A percentile compares a stretch with the other conserved stretches of the same genome.
These are phyloP conservation scores for Creontiades dilutus DNA, from an alignment of 2,888 invertebrate species.

Conservation along the genomic window DNA sequence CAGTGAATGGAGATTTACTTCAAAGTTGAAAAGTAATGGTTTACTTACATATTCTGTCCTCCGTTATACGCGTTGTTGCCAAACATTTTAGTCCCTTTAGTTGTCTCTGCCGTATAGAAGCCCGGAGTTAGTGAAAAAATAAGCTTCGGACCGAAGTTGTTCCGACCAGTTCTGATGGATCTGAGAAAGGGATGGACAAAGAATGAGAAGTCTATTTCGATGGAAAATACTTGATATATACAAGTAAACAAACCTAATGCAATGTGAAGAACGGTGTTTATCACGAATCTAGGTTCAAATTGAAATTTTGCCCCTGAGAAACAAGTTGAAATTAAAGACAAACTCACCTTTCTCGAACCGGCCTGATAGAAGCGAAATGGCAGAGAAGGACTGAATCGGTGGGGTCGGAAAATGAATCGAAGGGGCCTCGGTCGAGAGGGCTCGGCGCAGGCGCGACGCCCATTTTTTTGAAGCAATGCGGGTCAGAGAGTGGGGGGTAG, in stretches of 20 bases:
- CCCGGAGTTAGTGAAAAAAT: constrained; percentile 46
- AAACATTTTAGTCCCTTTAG: constrained; percentile 78
- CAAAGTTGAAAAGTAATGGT: neutral
- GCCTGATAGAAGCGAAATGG: constrained; percentile 46
- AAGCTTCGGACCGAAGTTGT: constrained; percentile 31
- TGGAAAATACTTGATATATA: neutral
- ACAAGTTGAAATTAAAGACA: neutral
- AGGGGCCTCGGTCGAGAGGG: constrained; percentile 26
- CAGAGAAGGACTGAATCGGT: constrained; percentile 53
- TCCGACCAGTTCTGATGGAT: constrained; percentile 55
- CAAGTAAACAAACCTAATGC: constrained; percentile 16
- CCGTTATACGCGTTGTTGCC: constrained; percentile 79
- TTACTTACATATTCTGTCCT: constrained; percentile 78
- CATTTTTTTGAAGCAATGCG: constrained; percentile 46
- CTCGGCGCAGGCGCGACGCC: constrained; percentile 45
- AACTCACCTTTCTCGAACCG: constrained; percentile 58
- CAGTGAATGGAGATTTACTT: neutral
- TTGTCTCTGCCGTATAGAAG: constrained; percentile 44
- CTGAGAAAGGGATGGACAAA: constrained; percentile 46
- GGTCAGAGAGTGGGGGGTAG: neutral
- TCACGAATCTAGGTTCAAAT: neutral
- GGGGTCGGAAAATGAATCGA: constrained; percentile 65
- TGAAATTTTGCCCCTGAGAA: neutral
- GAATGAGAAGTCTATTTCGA: neutral
- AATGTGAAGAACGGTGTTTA: constrained; percentile 25